Conservation (phyloP, 2,797 vertebrate species). For the Crotalus adamanteus region DNA sequence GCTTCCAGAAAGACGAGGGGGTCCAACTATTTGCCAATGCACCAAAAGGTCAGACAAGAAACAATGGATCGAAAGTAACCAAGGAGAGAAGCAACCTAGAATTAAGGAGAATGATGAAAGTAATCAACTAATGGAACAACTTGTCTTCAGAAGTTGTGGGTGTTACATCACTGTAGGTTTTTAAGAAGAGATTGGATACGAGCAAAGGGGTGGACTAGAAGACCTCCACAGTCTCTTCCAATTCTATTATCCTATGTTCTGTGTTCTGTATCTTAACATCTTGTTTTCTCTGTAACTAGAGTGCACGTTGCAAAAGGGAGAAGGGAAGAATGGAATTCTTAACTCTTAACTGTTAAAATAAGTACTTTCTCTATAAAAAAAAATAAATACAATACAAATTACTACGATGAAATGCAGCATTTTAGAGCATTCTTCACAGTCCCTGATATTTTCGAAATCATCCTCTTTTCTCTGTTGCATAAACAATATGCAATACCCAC, state of each 20-base stretch:
- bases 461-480: conserved; percentile 24
- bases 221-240: not conserved
- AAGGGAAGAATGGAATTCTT: not conserved
- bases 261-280: not conserved
- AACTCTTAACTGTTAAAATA: conserved; percentile 32
- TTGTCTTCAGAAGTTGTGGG: not conserved
- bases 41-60: not conserved
- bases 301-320: not conserved
- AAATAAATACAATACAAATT: conserved; percentile 27
- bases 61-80: not conserved
- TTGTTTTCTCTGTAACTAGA: not conserved
- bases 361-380: not conserved
- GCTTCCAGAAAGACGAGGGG: not conserved
- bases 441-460: not conserved
- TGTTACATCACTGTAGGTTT: not conserved
- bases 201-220: not conserved
- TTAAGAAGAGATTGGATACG: not conserved
- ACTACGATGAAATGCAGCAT: conserved; percentile 30
- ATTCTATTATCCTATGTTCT: too few species aligned
- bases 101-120: not conserved
- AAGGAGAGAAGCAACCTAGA: not conserved
- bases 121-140: not conserved
- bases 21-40: not conserved
- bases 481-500: not conserved
- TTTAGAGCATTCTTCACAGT: conserved; percentile 13